Conservation (phyloP, 2,797 vertebrate genomes). For the Parauchenoglanis ngamensis region DNA sequence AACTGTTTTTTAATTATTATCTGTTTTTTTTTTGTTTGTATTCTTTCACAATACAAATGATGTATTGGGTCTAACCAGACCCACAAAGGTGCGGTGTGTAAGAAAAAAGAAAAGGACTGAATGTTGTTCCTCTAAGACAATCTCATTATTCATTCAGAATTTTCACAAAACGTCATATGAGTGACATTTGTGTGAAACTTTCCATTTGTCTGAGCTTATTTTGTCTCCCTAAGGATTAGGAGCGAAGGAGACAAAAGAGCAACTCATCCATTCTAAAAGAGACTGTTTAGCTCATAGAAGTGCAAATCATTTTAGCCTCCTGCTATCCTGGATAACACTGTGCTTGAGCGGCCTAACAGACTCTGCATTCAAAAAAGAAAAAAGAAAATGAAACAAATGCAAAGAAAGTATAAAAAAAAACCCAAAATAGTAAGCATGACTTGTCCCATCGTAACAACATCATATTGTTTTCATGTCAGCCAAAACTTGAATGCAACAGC, state of each 20-base stretch:
- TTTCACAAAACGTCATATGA: not conserved
- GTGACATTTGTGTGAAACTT: not conserved
- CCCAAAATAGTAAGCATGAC: constrained; percentile 7
- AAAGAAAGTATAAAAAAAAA: not conserved
- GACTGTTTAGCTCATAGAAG: constrained; percentile 7
- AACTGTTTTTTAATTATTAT: too few species aligned
- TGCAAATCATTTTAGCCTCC: constrained; percentile 27
- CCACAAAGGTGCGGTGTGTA: not conserved
- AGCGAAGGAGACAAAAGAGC: not conserved
- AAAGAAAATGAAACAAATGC: not conserved
- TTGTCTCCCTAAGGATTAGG: not conserved
- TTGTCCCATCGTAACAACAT: constrained; percentile 40
- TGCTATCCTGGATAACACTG: constrained; percentile 17
- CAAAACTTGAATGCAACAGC: constrained; percentile 30
- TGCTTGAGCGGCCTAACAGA: constrained; percentile 13
- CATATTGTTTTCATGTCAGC: constrained; percentile 30
- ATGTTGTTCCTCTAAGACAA: not conserved
- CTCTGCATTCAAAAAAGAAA: not conserved
- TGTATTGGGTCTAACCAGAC: not conserved
- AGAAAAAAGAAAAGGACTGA: not conserved
- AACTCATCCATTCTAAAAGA: constrained; percentile 6
- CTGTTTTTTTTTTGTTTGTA: too few species aligned
- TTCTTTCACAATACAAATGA: too few species aligned
- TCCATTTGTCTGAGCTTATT: not conserved
- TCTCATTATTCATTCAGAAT: not conserved